Base-by-base conservation (phyloP, 2,797 vertebrate species). In the Acanthurus tractus region DNA sequence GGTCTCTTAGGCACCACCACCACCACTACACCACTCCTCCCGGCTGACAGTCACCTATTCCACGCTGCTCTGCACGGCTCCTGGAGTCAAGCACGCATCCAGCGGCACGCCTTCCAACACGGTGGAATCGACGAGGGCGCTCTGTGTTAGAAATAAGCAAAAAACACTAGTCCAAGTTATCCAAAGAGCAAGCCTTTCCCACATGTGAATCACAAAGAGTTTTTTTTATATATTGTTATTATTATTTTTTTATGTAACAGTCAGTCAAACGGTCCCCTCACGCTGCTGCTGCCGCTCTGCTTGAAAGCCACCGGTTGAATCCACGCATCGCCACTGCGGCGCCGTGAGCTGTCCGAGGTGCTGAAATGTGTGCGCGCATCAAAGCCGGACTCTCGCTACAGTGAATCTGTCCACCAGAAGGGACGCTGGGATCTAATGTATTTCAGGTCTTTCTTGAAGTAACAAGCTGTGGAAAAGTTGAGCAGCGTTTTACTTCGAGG, bases 291-390 rank as follows among this genome's bases (percentile, higher is more conserved):
- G 59, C 83, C 25, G 70, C 68, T 79, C 56, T 49, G 76, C 44
- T 58, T 36, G 38, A 52, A 84, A 92, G 90, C 90, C 93, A 95
- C 94, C 91, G 94, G 94, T 95, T 96, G 94, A 96, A 93, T 95
- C 89, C 90, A 63, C 85, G 70, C 88, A 57, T 76, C 61, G 79
- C 74, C 86, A 85, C 89, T 90, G 91, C 89, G 77, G 86, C 81
- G 81, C 75, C 71, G 75, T 42, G 91, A 88, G 86, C 89, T 93
- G 87, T 89, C 89, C 94, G 73, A 45, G 81, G 91, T 94, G 83
- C 93, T 93, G 92, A 87, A 79, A 79, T 65, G 86, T 74, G 81
- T 8, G 84, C 53, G 76, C 77, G 86, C 71, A 22, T 20, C 71
- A 34, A 12, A 70, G 67, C 56, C 67, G 73, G 63, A 76, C 70